A percentile compares a stretch with the other conserved stretches of the same genome.
Conservation (phyloP, 1,140 invertebrate species). For the Drosophila ficusphila region DNA sequence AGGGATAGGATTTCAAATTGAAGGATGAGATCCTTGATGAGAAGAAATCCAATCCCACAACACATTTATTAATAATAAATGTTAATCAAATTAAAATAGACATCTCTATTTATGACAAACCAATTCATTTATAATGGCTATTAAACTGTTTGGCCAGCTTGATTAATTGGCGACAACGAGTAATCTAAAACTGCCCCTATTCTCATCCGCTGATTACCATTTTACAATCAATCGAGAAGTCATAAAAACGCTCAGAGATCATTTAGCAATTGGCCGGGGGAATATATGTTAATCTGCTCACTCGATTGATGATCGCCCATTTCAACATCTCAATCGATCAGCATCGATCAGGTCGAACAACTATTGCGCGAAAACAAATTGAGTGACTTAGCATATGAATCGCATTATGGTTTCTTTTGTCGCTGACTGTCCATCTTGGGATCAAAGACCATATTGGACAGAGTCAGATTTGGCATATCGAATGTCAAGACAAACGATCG, state of each 20-base stretch:
- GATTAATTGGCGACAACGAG: conserved; percentile 16
- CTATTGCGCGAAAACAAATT: conserved; percentile 27
- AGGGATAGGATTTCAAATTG: no score
- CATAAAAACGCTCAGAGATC: conserved; percentile 35
- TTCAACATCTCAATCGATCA: conserved; percentile 52
- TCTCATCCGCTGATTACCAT: conserved; percentile 20
- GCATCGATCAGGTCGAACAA: conserved; percentile 7
- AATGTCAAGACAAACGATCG: conserved; percentile 50
- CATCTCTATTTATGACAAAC: background rate
- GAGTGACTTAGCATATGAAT: conserved; percentile 64
- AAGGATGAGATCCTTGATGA: no score
- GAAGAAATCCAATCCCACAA: no score
- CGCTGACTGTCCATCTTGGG: conserved; percentile 22
- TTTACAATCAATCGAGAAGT: conserved; percentile 42
- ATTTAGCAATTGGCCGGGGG: conserved; percentile 26
- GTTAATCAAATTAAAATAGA: no score
- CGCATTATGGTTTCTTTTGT: conserved; percentile 33
- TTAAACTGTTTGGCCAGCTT: background rate
- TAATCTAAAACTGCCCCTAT: conserved; percentile 19
- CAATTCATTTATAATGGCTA: conserved; percentile 4
- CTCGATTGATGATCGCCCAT: conserved; percentile 39
- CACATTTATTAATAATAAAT: no score
- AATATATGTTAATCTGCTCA: conserved; percentile 26
- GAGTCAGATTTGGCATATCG: conserved; percentile 31
- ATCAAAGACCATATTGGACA: conserved; percentile 16